Evolutionary conservation across 2,888 invertebrate genomes (phyloP).

Genomic region (Oxycera nigricornis): DNA sequence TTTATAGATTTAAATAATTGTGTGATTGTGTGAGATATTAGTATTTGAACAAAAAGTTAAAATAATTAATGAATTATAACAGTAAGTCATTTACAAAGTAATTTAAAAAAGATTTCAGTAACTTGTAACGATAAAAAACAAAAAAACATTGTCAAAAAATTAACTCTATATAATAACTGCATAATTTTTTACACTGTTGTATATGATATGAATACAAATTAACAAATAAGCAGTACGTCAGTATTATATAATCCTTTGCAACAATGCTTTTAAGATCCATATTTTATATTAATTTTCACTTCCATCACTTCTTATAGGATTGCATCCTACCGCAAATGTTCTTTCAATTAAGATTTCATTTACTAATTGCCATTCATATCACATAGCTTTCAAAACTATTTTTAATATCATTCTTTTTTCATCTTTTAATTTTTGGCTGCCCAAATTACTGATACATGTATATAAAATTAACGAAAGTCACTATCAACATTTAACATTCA

Average conservation of each 20-base stretch:
- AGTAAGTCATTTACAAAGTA: too few species aligned
- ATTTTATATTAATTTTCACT: not conserved
- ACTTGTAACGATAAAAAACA: not conserved
- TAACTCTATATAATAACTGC: conserved; percentile 5
- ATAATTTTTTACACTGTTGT: not conserved
- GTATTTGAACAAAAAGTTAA: too few species aligned
- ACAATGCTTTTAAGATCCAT: not conserved
- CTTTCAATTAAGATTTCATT: not conserved
- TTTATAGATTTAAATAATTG: too few species aligned
- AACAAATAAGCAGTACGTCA: conserved; percentile 21
- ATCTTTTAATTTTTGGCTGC: not conserved
- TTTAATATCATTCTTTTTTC: too few species aligned
- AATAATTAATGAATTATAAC: too few species aligned
- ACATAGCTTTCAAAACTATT: not conserved
- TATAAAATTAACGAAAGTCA: not conserved
- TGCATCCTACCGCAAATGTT: not conserved
- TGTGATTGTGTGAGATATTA: too few species aligned
- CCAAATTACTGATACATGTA: not conserved
- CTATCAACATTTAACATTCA: not conserved
- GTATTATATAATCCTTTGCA: too few species aligned
- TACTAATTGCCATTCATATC: conserved; percentile 28
- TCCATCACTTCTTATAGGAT: not conserved
- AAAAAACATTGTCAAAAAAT: conserved; percentile 31
- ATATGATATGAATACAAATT: conserved; percentile 31
- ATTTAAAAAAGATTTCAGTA: too few species aligned